Conservation (phyloP, 2,113 vertebrate genomes). For the Labeo catla region DNA sequence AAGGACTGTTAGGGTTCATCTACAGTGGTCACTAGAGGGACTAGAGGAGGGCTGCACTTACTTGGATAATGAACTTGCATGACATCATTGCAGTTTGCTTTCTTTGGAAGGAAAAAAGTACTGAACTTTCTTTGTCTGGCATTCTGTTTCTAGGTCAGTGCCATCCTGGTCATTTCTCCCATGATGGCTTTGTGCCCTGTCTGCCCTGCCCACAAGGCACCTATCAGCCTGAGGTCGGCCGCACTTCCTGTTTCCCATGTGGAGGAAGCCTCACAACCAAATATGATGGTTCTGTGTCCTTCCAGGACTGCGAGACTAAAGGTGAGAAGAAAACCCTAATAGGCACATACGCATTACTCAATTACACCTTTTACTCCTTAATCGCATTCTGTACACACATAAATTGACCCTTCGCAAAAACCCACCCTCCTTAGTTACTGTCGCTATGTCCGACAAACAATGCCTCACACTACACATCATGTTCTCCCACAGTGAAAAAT, state of each 20-base stretch:
- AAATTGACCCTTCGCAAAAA: too few relatives aligned
- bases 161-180: slow-evolving; percentile 86
- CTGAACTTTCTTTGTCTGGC: not conserved
- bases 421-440: too few relatives aligned
- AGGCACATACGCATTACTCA: too few relatives aligned
- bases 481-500: too few relatives aligned
- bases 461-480: too few relatives aligned
- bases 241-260: slow-evolving; percentile 89
- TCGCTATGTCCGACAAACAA: too few relatives aligned
- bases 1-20: slow-evolving; percentile 59
- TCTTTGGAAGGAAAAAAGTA: not conserved
- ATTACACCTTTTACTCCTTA: too few relatives aligned
- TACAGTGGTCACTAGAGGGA: slow-evolving; percentile 63
- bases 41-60: slow-evolving; percentile 47
- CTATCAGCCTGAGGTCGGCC: slow-evolving; percentile 89
- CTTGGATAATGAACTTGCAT: slow-evolving; percentile 58
- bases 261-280: slow-evolving; percentile 89
- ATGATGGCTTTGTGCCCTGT: slow-evolving; percentile 90
- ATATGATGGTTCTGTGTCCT: slow-evolving; percentile 78
- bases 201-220: slow-evolving; percentile 83
- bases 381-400: too few relatives aligned
- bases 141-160: slow-evolving; percentile 83
- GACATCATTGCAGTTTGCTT: slow-evolving; percentile 48
- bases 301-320: slow-evolving; percentile 96
- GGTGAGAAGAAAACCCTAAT: slow-evolving; percentile 72